Evolutionary conservation across 2,113 vertebrate genomes (phyloP).

Genomic region (Nicator chloris): DNA sequence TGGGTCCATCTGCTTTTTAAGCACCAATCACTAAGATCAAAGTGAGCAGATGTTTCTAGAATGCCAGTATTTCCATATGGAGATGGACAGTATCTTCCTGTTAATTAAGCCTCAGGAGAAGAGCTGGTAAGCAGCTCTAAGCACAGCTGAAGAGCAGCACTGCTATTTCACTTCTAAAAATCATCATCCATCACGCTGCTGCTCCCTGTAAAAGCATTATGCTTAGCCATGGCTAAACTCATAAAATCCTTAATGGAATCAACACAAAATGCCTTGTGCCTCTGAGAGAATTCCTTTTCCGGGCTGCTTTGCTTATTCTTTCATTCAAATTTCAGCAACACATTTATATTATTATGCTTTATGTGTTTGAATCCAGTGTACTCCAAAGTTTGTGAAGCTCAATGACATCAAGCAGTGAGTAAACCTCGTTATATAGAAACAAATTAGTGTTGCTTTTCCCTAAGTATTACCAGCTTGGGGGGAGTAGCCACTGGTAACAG

Average conservation of each 20-base stretch:
- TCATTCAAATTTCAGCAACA: not conserved
- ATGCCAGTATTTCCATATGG: not conserved
- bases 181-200: not conserved
- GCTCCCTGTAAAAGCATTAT: not conserved
- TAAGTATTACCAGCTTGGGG: not conserved
- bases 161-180: not conserved
- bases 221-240: not conserved
- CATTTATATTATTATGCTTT: not conserved
- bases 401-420: not conserved
- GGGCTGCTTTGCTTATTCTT: not conserved
- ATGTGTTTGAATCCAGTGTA: not conserved
- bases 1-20: not conserved
- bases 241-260: slow-evolving; percentile 15
- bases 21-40: not conserved
- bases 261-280: not conserved
- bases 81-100: not conserved
- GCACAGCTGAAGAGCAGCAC: not conserved
- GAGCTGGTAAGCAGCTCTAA: not conserved
- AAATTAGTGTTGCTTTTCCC: not conserved
- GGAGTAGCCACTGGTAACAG: not conserved
- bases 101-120: slow-evolving; percentile 28
- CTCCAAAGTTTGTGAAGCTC: not conserved
- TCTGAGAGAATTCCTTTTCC: not conserved
- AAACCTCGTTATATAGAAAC: not conserved
- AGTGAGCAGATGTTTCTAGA: not conserved